Evolutionary conservation across 2,888 invertebrate genomes (phyloP).

Genomic region (Cantharis nigra): DNA sequence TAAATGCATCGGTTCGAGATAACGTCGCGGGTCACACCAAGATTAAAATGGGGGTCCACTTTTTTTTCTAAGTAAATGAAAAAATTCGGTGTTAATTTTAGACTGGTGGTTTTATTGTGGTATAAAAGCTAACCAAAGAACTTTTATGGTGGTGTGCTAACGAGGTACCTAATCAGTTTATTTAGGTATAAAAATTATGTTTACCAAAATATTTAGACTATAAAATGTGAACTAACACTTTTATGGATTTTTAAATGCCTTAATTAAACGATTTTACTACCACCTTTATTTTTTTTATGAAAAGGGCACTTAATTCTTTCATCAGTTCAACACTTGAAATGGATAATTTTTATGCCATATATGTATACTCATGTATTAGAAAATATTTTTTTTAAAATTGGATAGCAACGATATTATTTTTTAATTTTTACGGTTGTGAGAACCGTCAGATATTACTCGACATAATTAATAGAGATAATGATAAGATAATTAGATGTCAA

Average conservation of each 20-base stretch:
- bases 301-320: too few species aligned
- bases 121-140: constrained; percentile 12
- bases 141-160: constrained; percentile 11
- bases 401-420: too few species aligned
- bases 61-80: background rate
- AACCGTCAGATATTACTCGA: background rate
- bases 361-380: too few species aligned
- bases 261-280: background rate
- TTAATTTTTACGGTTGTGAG: too few species aligned
- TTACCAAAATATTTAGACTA: background rate
- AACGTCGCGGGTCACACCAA: constrained; percentile 5
- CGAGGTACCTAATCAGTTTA: constrained; percentile 17
- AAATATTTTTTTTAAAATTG: background rate
- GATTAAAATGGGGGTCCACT: background rate
- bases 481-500: background rate
- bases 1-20: constrained; percentile 15
- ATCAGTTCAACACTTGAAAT: background rate
- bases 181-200: constrained; percentile 3
- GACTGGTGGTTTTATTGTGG: constrained; percentile 24
- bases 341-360: too few species aligned
- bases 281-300: background rate
- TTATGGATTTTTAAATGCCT: background rate
- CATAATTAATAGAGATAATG: background rate
- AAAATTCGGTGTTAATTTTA: constrained; percentile 25
- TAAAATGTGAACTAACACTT: background rate